Evolutionary conservation across 2,113 vertebrate species (phyloP).

Genomic region (Ranitomeya variabilis): DNA sequence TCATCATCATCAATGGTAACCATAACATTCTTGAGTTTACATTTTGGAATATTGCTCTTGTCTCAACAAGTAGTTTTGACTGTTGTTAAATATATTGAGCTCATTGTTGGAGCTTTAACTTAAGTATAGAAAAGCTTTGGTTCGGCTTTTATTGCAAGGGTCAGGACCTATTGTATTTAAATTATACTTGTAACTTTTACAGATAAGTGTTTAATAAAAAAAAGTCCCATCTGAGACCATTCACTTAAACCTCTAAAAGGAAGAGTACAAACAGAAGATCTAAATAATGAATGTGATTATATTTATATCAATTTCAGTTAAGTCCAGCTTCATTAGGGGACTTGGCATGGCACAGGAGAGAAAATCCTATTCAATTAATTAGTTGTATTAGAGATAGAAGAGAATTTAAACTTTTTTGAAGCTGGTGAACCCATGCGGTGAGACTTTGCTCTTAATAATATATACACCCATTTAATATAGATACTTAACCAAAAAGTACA

Average conservation of each 20-base stretch:
- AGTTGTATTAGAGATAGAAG: constrained; percentile 55
- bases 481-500: not conserved
- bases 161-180: constrained; percentile 18
- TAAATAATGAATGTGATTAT: constrained; percentile 64
- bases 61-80: not conserved
- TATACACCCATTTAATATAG: constrained; percentile 15
- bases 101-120: not conserved
- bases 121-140: not conserved
- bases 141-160: not conserved
- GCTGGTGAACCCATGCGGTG: constrained; percentile 17
- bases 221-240: constrained; percentile 59
- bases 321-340: constrained; percentile 67
- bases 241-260: constrained; percentile 59
- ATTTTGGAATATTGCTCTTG: not conserved
- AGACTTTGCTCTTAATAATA: constrained; percentile 42
- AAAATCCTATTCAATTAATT: constrained; percentile 63
- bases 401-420: constrained; percentile 43
- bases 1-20: too few relatives aligned
- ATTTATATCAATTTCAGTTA: constrained; percentile 62
- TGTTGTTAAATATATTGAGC: not conserved
- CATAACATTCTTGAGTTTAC: too few relatives aligned
- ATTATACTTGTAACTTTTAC: not conserved
- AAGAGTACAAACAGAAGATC: constrained; percentile 63
- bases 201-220: constrained; percentile 27
- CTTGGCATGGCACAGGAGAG: constrained; percentile 61